Evolutionary conservation across 2,888 invertebrate species (phyloP).

Genomic region (Crematogaster levior): DNA sequence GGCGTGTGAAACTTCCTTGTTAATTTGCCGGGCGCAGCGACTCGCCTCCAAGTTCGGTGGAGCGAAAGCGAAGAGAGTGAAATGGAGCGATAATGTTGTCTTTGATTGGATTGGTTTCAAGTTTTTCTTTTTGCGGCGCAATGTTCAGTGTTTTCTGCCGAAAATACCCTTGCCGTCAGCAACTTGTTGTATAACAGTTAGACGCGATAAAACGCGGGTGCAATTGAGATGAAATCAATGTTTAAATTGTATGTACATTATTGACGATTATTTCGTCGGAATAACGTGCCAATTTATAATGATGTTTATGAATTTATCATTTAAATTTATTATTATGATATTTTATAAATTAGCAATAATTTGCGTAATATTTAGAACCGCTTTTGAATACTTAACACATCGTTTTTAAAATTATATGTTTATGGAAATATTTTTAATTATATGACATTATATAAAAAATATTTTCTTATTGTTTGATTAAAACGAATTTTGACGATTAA

Average conservation of each 20-base stretch:
- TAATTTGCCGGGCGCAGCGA: slow-evolving; percentile 60
- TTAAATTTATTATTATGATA: slow-evolving; percentile 17
- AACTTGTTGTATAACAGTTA: not conserved
- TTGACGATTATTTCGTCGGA: slow-evolving; percentile 12
- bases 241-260: slow-evolving; percentile 10
- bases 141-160: not conserved
- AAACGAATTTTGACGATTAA: slow-evolving; percentile 32
- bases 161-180: not conserved
- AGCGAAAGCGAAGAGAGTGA: slow-evolving; percentile 25
- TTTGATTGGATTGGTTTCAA: slow-evolving; percentile 53
- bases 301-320: slow-evolving; percentile 13
- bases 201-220: slow-evolving; percentile 13
- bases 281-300: slow-evolving; percentile 18
- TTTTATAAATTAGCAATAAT: slow-evolving; percentile 26
- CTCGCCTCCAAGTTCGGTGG: slow-evolving; percentile 46
- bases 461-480: not conserved
- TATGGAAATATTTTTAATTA: slow-evolving; percentile 5
- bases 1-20: slow-evolving; percentile 70
- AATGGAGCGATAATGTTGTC: slow-evolving; percentile 62
- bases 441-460: too few species aligned
- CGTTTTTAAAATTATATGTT: not conserved
- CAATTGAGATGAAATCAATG: slow-evolving; percentile 5
- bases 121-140: slow-evolving; percentile 28
- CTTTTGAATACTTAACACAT: slow-evolving; percentile 28
- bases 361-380: slow-evolving; percentile 4